Conservation (phyloP, 2,888 invertebrate species). For the Trichacis sp. region DNA sequence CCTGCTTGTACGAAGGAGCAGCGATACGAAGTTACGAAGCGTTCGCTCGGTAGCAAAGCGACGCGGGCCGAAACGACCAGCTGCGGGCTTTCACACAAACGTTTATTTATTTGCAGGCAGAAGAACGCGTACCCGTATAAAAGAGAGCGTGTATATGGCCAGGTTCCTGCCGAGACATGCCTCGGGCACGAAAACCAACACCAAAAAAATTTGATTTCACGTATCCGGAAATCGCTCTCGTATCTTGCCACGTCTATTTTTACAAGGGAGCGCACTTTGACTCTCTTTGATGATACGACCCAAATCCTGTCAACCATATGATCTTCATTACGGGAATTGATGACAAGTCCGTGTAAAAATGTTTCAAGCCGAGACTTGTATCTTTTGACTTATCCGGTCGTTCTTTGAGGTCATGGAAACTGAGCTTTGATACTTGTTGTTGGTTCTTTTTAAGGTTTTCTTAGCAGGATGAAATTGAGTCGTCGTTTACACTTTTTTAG, state of each 20-base stretch:
- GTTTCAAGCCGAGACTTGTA: not conserved
- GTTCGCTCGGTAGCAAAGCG: not conserved
- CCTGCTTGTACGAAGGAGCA: no score
- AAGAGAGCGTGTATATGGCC: no score
- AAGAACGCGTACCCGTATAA: slow-evolving; percentile 21
- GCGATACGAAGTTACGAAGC: no score
- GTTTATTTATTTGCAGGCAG: slow-evolving; percentile 52
- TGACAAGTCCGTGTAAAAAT: no score
- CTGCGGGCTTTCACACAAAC: slow-evolving; percentile 50
- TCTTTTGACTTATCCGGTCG: not conserved
- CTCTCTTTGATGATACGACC: slow-evolving; percentile 1
- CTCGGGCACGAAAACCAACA: slow-evolving; percentile 16
- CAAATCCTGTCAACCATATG: slow-evolving; percentile 5
- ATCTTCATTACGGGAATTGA: slow-evolving; percentile 1
- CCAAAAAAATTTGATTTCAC: no score
- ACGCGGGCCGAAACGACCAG: slow-evolving; percentile 38
- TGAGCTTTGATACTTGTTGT: no score
- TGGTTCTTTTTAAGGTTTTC: no score
- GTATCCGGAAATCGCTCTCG: no score
- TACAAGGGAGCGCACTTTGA: slow-evolving; percentile 43
- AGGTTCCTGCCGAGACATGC: no score
- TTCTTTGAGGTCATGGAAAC: no score
- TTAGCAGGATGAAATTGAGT: no score
- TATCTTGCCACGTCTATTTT: slow-evolving; percentile 57
- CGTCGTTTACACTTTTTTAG: no score